phyloP scores from a whole-genome alignment of 2,797 vertebrate species.

The Anabas testudineus region DNA sequence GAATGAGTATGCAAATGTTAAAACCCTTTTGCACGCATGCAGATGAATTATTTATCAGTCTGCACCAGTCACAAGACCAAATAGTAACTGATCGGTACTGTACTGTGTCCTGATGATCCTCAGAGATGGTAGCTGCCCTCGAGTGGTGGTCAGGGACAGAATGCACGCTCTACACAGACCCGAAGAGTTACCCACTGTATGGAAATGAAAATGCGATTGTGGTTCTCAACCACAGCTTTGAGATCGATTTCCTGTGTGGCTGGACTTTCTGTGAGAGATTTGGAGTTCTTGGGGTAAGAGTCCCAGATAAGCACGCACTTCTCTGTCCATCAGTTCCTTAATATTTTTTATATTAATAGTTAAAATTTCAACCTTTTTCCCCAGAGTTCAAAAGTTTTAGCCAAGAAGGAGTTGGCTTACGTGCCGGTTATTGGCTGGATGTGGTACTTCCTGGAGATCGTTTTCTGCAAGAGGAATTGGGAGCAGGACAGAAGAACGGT shows the following conservation, averaged over 20 bases:
- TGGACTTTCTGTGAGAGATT: slow-evolving; percentile 97
- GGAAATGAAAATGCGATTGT: slow-evolving; percentile 96
- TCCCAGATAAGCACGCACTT: neutral
- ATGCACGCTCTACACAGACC: slow-evolving; percentile 93
- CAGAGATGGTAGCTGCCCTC: slow-evolving; percentile 94
- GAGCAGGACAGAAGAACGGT: slow-evolving; percentile 93
- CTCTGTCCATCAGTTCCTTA: neutral
- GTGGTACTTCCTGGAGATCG: slow-evolving; percentile 99
- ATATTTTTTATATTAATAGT: neutral
- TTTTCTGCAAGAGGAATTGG: slow-evolving; percentile 97
- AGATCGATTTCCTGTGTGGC: slow-evolving; percentile 97
- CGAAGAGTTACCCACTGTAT: slow-evolving; percentile 82
- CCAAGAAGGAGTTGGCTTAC: slow-evolving; percentile 94
- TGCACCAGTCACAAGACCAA: neutral
- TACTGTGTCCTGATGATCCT: slow-evolving; percentile 37
- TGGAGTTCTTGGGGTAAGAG: slow-evolving; percentile 94
- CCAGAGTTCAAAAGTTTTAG: slow-evolving; percentile 96
- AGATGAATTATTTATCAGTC: no score
- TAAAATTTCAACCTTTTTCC: slow-evolving; percentile 35
- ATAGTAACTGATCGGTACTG: neutral
- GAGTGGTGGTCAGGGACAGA: slow-evolving; percentile 98
- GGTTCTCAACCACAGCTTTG: slow-evolving; percentile 95
- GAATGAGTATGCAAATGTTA: neutral
- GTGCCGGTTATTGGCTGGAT: slow-evolving; percentile 97
- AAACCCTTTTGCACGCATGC: neutral